Base-by-base conservation (phyloP, 2,888 invertebrate genomes). In the Dasypogon diadema region DNA sequence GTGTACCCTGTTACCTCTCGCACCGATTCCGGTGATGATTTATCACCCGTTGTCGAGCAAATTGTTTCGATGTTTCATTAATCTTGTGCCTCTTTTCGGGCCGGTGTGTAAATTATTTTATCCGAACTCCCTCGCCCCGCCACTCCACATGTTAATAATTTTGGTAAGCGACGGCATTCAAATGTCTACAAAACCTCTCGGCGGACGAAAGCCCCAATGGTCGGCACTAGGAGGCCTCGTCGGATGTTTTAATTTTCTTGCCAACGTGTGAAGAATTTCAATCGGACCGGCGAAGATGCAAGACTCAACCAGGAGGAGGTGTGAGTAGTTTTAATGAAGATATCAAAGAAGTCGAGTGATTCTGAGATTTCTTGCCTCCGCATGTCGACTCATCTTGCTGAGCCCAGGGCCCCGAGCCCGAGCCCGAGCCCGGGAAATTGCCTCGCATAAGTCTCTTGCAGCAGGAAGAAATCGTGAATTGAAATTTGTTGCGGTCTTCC, bases 11-110 rank as follows among this genome's bases (percentile, higher is more conserved):
- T 77, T 75, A 76, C 76, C 79, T 78, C 48, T 46, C 8, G 24
- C 78, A 76, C 78, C 78, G 78, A 79, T 77, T 80, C 79, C 76
- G 48, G 72, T 8, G 68, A 79, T 79, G 80, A 80, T 79, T 80
- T 80, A 80, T 79, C 78, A 77, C 79, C 78, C 75, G 77, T 79
- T 79, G 75, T 76, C 77, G 74, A 78, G 77, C 77, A 80, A 80
- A 80, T 80, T 80, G 80, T 79, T 80, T 80, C 78, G 79, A 78
- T 78, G 78, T 79, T 78, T 76, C 78, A 78, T 79, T 74, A 74
- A 74, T 74, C 74, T 74, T 74, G 21, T 48, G 46, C 48, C 51
- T 74, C 74, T 60, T 68, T 74, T 74, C 58, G 58, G 73, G 16
- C 58, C 46, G 22, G 21, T 42, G 26, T 22, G 74, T 74, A 60